These are phyloP conservation scores for Channa argus DNA, from an alignment of 2,113 vertebrate species.

Conservation along the genomic window DNA sequence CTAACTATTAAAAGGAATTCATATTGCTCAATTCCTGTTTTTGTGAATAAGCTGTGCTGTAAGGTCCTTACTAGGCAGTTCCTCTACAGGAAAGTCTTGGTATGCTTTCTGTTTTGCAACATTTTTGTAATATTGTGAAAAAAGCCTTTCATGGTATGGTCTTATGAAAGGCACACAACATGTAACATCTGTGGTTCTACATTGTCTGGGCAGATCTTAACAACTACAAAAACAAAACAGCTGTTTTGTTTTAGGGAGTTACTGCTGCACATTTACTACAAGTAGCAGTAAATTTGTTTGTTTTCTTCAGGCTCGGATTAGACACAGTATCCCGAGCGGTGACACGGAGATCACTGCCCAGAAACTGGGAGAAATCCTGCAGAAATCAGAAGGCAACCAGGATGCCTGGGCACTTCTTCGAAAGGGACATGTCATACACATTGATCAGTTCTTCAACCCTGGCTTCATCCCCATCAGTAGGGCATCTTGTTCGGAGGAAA, in stretches of 20 bases:
- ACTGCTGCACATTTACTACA: neutral
- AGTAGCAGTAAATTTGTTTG: neutral
- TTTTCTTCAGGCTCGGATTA: slow-evolving; percentile 68
- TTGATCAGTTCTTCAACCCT: slow-evolving; percentile 50
- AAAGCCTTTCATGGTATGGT: neutral
- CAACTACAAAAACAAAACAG: neutral
- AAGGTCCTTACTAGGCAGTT: slow-evolving; percentile 39
- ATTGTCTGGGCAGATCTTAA: neutral
- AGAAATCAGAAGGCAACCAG: slow-evolving; percentile 17
- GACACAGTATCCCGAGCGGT: slow-evolving; percentile 38
- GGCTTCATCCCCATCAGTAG: neutral
- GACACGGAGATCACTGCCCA: slow-evolving; percentile 33
- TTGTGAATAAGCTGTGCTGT: slow-evolving; percentile 36
- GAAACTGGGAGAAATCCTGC: slow-evolving; percentile 64
- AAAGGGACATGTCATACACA: slow-evolving; percentile 59
- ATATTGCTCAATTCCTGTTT: neutral
- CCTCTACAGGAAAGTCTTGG: slow-evolving; percentile 31
- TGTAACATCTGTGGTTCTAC: neutral
- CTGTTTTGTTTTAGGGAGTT: neutral
- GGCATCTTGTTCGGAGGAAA: neutral
- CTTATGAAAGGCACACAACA: slow-evolving; percentile 9
- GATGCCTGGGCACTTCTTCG: slow-evolving; percentile 56
- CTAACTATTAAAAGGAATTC: neutral
- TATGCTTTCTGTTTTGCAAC: slow-evolving; percentile 44
- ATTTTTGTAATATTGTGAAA: slow-evolving; percentile 15